phyloP scores from a whole-genome alignment of 2,888 invertebrate genomes.

The Cephus runcator region DNA sequence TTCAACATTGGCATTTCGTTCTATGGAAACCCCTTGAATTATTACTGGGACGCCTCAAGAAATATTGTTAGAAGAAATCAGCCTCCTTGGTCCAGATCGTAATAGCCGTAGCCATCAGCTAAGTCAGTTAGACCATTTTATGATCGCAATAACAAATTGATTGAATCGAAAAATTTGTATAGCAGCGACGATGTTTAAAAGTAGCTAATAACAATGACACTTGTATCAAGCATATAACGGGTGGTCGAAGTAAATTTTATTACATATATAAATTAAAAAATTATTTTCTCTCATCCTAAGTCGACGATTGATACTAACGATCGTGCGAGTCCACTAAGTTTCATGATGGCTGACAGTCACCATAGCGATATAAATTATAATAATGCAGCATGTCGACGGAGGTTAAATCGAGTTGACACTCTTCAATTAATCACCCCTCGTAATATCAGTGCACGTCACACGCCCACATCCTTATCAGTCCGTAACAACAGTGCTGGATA shows the following conservation, averaged over 20 bases:
- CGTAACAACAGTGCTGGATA: neutral
- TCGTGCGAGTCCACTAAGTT: constrained; percentile 9
- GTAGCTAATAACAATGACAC: neutral
- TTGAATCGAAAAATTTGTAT: neutral
- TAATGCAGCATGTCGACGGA: constrained; percentile 41
- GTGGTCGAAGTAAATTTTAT: neutral
- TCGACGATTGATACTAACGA: neutral
- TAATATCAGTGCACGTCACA: constrained; percentile 31
- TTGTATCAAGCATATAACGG: neutral
- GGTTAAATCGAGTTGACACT: constrained; percentile 53
- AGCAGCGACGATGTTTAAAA: neutral
- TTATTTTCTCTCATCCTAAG: neutral
- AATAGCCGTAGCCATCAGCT: neutral
- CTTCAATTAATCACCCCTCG: constrained; percentile 40
- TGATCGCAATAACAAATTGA: neutral
- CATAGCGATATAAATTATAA: constrained; percentile 42
- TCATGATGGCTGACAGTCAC: constrained; percentile 2
- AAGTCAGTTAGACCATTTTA: neutral
- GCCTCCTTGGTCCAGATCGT: neutral
- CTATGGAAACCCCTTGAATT: neutral
- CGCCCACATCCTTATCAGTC: constrained; percentile 39
- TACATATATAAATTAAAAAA: neutral
- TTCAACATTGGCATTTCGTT: neutral
- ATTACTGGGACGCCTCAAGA: neutral
- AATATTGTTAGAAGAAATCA: neutral